Evolutionary conservation across 2,797 vertebrate genomes (phyloP), one percentile per base, ranked within the genome.

Genomic region (Falco columbarius): DNA sequence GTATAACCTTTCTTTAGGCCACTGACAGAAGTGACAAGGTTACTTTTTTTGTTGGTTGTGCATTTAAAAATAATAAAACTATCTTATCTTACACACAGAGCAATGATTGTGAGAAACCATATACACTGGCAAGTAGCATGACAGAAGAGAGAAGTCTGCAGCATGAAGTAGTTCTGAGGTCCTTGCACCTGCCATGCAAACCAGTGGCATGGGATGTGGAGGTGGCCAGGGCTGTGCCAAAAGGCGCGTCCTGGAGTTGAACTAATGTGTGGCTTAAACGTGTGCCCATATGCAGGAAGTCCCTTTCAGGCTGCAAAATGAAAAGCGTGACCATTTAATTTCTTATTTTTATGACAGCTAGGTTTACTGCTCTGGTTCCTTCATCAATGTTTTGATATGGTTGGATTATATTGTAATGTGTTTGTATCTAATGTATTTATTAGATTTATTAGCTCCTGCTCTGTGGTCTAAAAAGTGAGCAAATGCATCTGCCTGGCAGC

Each of bases 211-310:
- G 3, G 49, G 13, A 29, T 19, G 9, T 47, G 67, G 71, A 65
- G 51, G 32, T 46, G 34, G 7, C 46, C 19, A 36, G 49, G 30
- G 51, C 51, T 1, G 1, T 30, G 22, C 46, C 23, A 17, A 44
- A 29, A 46, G 14, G 29, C 62, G 4, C 47, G 14, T 49, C 34
- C 38, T 26, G 18, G 26, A n/a, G 49, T 20, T 52, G 23, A 85
- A 23, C 19, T 17, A 51, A 21, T 0, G 0, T 2, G 17, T 7
- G 19, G 14, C 42, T 22, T 23, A 71, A 47, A 40, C 12, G 7
- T 12, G 10, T 10, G 14, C 38, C 1, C 0, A 8, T 34, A 32
- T 1, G 17, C 22, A 72, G 66, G 18, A 44, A 62, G 46, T 54
- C 14, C 7, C 23, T 40, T 81, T 74, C 38, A 52, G 46, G 44